Conservation (phyloP, 1,140 invertebrate genomes). For the Ostrea denselamellosa region DNA sequence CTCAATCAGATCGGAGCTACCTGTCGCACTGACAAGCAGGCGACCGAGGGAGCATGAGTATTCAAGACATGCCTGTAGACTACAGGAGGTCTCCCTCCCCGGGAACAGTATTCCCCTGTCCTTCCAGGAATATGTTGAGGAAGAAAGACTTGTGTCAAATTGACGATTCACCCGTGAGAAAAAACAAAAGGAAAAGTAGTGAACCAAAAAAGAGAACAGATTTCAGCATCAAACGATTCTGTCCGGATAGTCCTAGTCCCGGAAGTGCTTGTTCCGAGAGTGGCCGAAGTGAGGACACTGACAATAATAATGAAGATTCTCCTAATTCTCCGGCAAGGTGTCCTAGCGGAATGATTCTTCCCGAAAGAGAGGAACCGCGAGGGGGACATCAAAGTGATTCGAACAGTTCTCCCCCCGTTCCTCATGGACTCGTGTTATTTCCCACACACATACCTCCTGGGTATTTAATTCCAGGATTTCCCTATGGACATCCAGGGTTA, state of each 20-base stretch:
- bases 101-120: constrained; percentile 52
- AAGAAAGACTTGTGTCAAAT: constrained; percentile 46
- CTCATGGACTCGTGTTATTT: constrained; percentile 55
- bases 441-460: constrained; percentile 57
- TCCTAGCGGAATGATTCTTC: constrained; percentile 38
- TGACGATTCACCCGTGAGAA: constrained; percentile 68
- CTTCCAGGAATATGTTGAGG: constrained; percentile 48
- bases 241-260: constrained; percentile 75
- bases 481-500: constrained; percentile 54
- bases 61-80: constrained; percentile 37
- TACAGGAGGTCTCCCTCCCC: constrained; percentile 52
- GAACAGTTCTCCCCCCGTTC: constrained; percentile 50
- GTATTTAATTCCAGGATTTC: constrained; percentile 54
- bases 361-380: constrained; percentile 42
- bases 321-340: constrained; percentile 51
- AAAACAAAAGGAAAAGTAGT: constrained; percentile 85
- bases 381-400: constrained; percentile 49
- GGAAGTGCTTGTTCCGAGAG: constrained; percentile 71
- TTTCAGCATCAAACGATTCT: constrained; percentile 75
- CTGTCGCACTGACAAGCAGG: constrained; percentile 44
- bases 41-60: constrained; percentile 47
- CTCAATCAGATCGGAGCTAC: constrained; percentile 42
- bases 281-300: constrained; percentile 69
- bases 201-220: constrained; percentile 83
- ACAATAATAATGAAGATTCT: constrained; percentile 51